Evolutionary conservation across 2,113 vertebrate species (phyloP), one percentile per base, ranked within the genome.

Genomic region (Dicentrarchus labrax): DNA sequence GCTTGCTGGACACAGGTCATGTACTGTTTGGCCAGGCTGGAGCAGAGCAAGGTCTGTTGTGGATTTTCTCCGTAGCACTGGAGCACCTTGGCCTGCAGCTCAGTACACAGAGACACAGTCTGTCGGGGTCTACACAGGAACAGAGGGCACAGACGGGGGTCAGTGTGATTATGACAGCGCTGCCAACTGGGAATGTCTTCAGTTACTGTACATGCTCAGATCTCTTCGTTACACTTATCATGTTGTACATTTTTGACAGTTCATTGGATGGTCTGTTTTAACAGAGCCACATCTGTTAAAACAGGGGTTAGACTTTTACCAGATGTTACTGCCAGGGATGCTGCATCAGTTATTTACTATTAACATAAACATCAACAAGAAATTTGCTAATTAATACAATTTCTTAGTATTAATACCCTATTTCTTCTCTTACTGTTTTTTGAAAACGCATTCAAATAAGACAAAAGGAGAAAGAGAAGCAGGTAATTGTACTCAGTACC

Each of bases 11-110:
- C 97, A 8, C 98, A 99, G 92, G 78, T 93, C 89, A 96, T 96
- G 90, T 98, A 99, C 1, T 98, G 95, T 86, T 96, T 97, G 84
- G 95, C 98, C 91, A 99, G 94, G 88, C 94, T 92, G 0, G 97
- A 97, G 94, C 98, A 99, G 78, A 93, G 95, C 24, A 99, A 96
- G 30, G 97, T 97, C 93, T 98, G 96, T 39, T 72, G 88, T 50
- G 93, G 93, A 84, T 97, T 97, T 87, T 96, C 94, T 39, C 85
- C 92, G 95, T 98, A 99, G 94, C 98, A 99, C 78, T 93, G 94
- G 60, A 99, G 92, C 88, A 99, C 97, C 89, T 96, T 93, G 76
- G 94, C 92, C 93, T 99, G 97, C 75, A 99, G 94, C 51, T 94
- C 93, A 13, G 91, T 70, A 86, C 98, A 99, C 78, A 98, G 67